Percentiles rank a stretch among this genome's conserved stretches.
phyloP scores from a whole-genome alignment of 2,797 vertebrate genomes.

The Emys orbicularis region DNA sequence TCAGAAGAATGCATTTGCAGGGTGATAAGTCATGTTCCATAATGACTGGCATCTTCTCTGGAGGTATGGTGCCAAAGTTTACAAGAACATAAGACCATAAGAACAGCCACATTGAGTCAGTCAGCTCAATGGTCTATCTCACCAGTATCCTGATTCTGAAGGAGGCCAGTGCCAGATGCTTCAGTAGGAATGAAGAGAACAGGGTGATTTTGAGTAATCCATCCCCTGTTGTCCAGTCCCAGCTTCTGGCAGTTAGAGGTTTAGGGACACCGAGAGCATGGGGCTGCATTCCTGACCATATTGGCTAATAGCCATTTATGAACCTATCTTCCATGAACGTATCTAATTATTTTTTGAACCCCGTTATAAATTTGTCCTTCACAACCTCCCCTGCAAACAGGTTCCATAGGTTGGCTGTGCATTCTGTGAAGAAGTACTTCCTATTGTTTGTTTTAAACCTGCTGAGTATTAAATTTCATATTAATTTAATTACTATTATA shows the following conservation, averaged over 20 bases:
- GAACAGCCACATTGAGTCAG: background rate
- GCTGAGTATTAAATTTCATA: background rate
- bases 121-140: background rate
- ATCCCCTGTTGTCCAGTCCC: background rate
- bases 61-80: background rate
- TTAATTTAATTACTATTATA: background rate
- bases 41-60: background rate
- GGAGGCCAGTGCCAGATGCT: background rate
- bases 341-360: background rate
- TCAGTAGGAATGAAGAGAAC: background rate
- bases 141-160: background rate
- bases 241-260: background rate
- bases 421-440: background rate
- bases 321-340: background rate
- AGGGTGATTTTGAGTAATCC: background rate
- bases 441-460: background rate
- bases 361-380: background rate
- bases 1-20: conserved; percentile 25
- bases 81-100: background rate
- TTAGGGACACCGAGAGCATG: background rate
- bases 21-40: background rate
- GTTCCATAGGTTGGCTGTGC: background rate
- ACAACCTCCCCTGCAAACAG: background rate
- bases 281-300: background rate
- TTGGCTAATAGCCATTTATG: background rate